Evolutionary conservation across 2,113 vertebrate species (phyloP).

Genomic region (Larimichthys polyactis): DNA sequence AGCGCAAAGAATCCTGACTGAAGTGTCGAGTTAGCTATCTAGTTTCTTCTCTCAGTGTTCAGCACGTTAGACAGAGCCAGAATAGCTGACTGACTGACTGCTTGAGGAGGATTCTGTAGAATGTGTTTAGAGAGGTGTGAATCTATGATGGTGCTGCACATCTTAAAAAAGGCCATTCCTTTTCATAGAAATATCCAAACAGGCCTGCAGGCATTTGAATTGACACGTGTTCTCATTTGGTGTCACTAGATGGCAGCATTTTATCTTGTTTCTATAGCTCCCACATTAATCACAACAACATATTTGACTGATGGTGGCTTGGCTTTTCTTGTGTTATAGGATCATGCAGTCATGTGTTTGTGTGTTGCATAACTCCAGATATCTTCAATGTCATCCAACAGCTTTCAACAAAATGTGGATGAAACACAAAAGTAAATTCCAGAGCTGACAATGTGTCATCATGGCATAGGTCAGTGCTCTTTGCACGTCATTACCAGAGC

Average conservation of each 20-base stretch:
- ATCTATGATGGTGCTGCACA: background rate
- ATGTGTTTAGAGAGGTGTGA: conserved; percentile 1
- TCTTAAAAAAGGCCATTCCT: background rate
- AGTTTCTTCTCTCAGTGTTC: conserved; percentile 32
- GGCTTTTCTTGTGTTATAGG: background rate
- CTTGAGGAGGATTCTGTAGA: background rate
- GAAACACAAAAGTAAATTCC: conserved; percentile 33
- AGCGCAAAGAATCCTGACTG: conserved; percentile 27
- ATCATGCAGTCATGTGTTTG: no score
- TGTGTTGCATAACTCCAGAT: background rate
- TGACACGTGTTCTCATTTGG: no score
- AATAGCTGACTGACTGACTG: conserved; percentile 28
- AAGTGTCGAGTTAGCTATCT: background rate
- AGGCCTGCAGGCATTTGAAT: background rate
- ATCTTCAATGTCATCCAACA: conserved; percentile 20
- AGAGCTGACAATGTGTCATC: conserved; percentile 38
- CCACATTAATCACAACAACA: background rate
- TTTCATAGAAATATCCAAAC: background rate
- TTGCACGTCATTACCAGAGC: conserved; percentile 58
- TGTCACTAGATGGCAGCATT: conserved; percentile 61
- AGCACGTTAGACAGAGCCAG: conserved; percentile 22
- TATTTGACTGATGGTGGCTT: background rate
- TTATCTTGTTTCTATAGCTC: background rate
- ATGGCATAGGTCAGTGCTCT: conserved; percentile 44
- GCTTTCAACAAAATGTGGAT: conserved; percentile 21